Evolutionary conservation across 2,113 vertebrate species (phyloP), one percentile per base, ranked within the genome.

Genomic region (Nansenia antarctica): DNA sequence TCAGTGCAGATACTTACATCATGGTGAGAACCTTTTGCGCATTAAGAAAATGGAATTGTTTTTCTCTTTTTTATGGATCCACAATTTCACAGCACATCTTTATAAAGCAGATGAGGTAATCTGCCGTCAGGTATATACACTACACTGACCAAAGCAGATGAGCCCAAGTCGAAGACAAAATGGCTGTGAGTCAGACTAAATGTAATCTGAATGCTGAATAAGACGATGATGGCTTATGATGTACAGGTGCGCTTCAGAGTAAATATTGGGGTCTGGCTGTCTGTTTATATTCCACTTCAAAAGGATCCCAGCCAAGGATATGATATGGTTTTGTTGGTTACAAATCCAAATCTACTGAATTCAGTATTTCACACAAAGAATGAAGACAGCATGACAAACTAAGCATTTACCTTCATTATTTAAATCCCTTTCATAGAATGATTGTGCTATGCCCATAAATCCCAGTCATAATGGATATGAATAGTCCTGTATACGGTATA

Each of bases 191-290:
- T 42, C 39, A 42, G 39, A 42, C 39, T 42, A 42, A 11, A 18
- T 42, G 39, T 42, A 42, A 42, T 42, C 39, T 18, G n/a, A n/a
- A n/a, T n/a, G n/a, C n/a, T n/a, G n/a, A 62, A 62, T 62, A 62
- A 35, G 32, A 39, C 35, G 35, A 15, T 37, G 58, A 60, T 60
- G 5, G 29, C 31, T 37, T 62, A 35, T 62, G 31, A 62, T n/a
- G n/a, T n/a, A n/a, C n/a, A n/a, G n/a, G n/a, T n/a, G n/a, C n/a
- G n/a, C n/a, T n/a, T n/a, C n/a, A n/a, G n/a, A n/a, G n/a, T n/a
- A n/a, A n/a, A n/a, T n/a, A n/a, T n/a, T n/a, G n/a, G n/a, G n/a
- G n/a, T n/a, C n/a, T n/a, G n/a, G n/a, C n/a, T n/a, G n/a, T n/a
- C n/a, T 4, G 45, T 49, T 5, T n/a, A 8, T 22, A 49, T 49